phyloP scores from a whole-genome alignment of 2,113 vertebrate genomes.

The Prionailurus bengalensis region DNA sequence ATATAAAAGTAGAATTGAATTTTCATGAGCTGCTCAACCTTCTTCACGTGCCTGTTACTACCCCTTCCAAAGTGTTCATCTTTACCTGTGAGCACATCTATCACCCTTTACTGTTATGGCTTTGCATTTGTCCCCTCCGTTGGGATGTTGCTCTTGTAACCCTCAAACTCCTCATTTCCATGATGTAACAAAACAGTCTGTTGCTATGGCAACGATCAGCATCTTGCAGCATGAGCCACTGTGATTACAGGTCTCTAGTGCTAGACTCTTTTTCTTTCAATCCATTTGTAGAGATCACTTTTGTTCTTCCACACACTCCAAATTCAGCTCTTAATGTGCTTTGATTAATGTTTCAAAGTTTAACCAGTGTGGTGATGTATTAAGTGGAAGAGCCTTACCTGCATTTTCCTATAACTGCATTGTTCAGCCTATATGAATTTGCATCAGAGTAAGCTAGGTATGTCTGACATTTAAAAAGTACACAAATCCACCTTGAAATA shows the following conservation, averaged over 20 bases:
- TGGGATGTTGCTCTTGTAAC: constrained; percentile 63
- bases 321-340: constrained; percentile 72
- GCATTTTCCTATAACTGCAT: background rate
- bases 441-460: background rate
- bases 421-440: background rate
- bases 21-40: background rate
- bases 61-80: background rate
- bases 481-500: background rate
- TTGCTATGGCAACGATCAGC: constrained; percentile 81
- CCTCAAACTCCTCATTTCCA: constrained; percentile 71
- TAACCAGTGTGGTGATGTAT: constrained; percentile 48
- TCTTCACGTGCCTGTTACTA: background rate
- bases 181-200: constrained; percentile 80
- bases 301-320: constrained; percentile 72
- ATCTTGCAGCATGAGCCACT: constrained; percentile 56
- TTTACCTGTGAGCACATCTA: background rate
- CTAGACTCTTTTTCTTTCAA: constrained; percentile 68
- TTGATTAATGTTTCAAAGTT: constrained; percentile 73
- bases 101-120: background rate
- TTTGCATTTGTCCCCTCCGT: constrained; percentile 19
- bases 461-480: background rate
- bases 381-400: constrained; percentile 51
- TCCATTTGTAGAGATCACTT: constrained; percentile 73
- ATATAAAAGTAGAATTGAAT: background rate
- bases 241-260: constrained; percentile 83